Base-by-base conservation (phyloP, 2,797 vertebrate species). In the Xiphorhynchus erythropygius region DNA sequence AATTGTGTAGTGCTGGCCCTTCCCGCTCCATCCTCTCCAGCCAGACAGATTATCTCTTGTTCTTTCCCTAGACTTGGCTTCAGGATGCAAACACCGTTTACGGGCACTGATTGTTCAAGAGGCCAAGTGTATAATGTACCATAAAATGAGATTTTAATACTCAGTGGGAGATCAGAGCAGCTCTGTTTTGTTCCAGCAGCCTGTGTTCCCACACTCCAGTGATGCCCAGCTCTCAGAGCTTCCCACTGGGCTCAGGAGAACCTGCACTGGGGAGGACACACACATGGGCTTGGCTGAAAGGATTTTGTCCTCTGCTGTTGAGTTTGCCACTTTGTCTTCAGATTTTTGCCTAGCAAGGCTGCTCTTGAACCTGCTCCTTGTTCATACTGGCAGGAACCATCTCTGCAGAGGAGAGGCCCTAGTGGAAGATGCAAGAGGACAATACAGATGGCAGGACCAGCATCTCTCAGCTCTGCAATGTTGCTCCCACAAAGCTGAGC, bases 131-230 rank as follows among this genome's bases (percentile, higher is more conserved):
- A 98, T 97, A 97, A 98, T 94, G 96, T 75, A 93, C 95, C 97
- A 97, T 94, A 97, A 98, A 97, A 98, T 97, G 93, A 97, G 97
- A 97, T 97, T 97, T 96, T 95, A 96, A 95, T 97, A 80, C 97
- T 93, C 83, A 9, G 91, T 90, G 89, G 89, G 96, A 93, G 88
- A 96, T 88, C 50, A n/a, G 76, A 91, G 85, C 85, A 37, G 84
- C 79, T 94, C 91, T 75, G 69, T 68, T 84, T 90, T 79, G 46
- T 86, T 73, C 56, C 80, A 76, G 75, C 10, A 39, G 69, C 47
- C 65, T 64, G 22, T n/a, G 64, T 92, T 95, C 84, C 84, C 82
- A 94, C 74, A 94, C 59, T 92, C 17, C 49, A 67, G 37, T 33
- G 53, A 88, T 35, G 44, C 55, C 22, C 69, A 67, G 47, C 65